Percentiles rank a stretch among this genome's conserved stretches.
phyloP scores from a whole-genome alignment of 2,888 invertebrate species.

The Campoplex nolae region DNA sequence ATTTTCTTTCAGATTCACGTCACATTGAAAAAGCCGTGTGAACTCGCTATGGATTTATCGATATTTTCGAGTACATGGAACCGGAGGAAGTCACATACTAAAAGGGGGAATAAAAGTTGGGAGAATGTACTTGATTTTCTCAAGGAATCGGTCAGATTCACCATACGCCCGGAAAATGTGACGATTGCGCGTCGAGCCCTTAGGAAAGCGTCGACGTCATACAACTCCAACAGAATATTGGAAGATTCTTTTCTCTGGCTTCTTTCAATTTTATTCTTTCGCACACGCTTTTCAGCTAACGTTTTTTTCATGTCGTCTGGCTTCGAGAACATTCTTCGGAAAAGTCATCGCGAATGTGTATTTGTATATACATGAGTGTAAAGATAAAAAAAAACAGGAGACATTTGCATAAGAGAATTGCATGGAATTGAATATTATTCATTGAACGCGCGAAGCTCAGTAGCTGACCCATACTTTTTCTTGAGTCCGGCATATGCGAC shows the following conservation, averaged over 20 bases:
- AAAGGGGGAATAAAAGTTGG: not conserved
- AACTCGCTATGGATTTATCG: conserved; percentile 6
- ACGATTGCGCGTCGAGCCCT: not conserved
- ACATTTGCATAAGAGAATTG: conserved; percentile 17
- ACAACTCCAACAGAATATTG: conserved; percentile 27
- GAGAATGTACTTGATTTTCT: not conserved
- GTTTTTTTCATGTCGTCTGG: conserved; percentile 1
- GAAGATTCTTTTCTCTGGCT: not conserved
- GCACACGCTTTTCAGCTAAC: not conserved
- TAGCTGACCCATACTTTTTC: conserved; percentile 23
- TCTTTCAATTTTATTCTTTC: not conserved
- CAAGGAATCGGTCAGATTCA: not conserved
- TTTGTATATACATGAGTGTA: not conserved
- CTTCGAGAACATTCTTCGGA: conserved; percentile 7
- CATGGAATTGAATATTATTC: conserved; percentile 51
- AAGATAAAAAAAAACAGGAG: not conserved
- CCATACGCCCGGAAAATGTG: not conserved
- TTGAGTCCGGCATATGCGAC: not conserved
- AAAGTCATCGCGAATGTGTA: not conserved
- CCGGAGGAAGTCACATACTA: not conserved
- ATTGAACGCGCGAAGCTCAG: conserved; percentile 40
- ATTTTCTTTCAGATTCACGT: conserved; percentile 46
- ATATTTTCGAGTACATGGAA: conserved; percentile 3
- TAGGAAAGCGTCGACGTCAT: conserved; percentile 8
- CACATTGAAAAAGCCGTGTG: not conserved